Evolutionary conservation across 2,888 invertebrate species (phyloP).

Genomic region (Gastracanthus pulcherrimus): DNA sequence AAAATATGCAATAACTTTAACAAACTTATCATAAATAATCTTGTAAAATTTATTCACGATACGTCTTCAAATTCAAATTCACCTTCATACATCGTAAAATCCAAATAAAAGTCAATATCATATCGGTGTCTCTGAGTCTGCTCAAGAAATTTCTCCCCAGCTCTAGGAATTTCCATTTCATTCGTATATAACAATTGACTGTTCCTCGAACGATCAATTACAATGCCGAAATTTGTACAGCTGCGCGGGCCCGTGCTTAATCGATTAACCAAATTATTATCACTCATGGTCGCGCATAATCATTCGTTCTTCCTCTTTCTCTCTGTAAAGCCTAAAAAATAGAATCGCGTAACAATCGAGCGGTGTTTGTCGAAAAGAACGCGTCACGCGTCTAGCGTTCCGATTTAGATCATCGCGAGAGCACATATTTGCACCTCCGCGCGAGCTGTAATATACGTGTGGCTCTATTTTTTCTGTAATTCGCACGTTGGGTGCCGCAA

Average conservation of each 20-base stretch:
- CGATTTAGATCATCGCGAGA: conserved; percentile 7
- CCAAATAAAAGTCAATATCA: too few species aligned
- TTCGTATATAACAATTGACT: too few species aligned
- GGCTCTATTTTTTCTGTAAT: conserved; percentile 2
- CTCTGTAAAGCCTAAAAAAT: not conserved
- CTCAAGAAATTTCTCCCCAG: not conserved
- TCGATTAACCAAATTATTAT: conserved; percentile 30
- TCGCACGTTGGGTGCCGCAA: too few species aligned
- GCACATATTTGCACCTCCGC: not conserved
- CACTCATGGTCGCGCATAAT: not conserved
- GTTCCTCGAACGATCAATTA: not conserved
- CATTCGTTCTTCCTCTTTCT: not conserved
- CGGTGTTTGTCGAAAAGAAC: not conserved
- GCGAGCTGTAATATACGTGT: too few species aligned
- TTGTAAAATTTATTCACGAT: too few species aligned
- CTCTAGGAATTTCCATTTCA: not conserved
- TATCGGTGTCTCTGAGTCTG: not conserved
- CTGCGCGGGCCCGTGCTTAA: not conserved
- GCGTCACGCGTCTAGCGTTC: conserved; percentile 1
- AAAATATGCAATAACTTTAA: too few species aligned
- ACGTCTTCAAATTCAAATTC: too few species aligned
- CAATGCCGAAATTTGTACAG: not conserved
- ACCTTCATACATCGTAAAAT: too few species aligned
- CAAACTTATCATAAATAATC: too few species aligned
- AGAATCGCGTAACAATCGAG: not conserved